Conservation (phyloP, 2,113 vertebrate genomes). For the Oncorhynchus clarkii region DNA sequence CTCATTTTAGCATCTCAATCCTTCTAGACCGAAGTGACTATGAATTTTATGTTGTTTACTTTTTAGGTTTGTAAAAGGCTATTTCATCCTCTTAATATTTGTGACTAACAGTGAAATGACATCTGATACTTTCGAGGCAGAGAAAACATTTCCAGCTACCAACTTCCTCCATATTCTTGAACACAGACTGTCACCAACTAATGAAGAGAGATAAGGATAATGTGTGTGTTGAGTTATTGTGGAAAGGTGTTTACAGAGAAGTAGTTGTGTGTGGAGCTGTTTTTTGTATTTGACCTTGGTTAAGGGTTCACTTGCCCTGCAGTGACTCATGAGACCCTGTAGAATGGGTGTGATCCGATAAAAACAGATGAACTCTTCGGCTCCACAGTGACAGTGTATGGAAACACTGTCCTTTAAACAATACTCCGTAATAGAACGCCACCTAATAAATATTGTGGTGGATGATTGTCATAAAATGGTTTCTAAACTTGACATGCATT, state of each 20-base stretch:
- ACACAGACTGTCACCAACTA: neutral
- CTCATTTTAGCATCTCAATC: too few relatives aligned
- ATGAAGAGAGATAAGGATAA: neutral
- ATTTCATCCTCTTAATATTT: neutral
- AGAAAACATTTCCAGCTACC: neutral
- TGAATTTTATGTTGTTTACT: too few relatives aligned
- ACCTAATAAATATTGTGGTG: neutral
- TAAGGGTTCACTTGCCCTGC: slow-evolving; percentile 64
- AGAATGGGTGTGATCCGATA: slow-evolving; percentile 51
- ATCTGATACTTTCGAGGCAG: neutral
- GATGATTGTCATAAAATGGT: neutral
- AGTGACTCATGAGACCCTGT: slow-evolving; percentile 65
- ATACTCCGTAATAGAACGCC: neutral
- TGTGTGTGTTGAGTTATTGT: neutral
- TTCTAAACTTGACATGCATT: neutral
- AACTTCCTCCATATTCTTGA: neutral
- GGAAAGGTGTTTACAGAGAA: slow-evolving; percentile 46
- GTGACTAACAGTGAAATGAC: neutral
- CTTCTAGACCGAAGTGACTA: too few relatives aligned
- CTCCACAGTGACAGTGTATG: neutral
- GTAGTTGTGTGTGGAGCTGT: slow-evolving; percentile 52
- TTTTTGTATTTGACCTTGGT: slow-evolving; percentile 69
- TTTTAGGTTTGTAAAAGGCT: too few relatives aligned
- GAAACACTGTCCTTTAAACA: neutral
- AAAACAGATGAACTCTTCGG: neutral